Base-by-base conservation (phyloP, 2,113 vertebrate species). In the Poecile atricapillus region DNA sequence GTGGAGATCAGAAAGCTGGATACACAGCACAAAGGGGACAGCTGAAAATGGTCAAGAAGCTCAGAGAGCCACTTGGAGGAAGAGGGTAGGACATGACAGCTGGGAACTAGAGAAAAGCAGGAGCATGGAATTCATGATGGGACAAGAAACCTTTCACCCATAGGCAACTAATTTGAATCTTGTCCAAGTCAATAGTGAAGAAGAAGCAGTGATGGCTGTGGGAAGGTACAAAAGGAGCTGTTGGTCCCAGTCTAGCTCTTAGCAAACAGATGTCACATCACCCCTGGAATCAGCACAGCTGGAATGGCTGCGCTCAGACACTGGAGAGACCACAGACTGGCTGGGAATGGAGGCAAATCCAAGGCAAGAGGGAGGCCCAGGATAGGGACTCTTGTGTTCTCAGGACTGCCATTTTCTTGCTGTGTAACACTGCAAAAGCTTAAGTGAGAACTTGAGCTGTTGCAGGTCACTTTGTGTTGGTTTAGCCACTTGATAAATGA, bases 101-200 rank as follows among this genome's bases (percentile, higher is more conserved):
- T 69, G 74, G 41, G 69, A 84, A 62, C 70, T 33, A 82, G 23
- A 52, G 77, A 63, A 44, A 83, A 84, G 53, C 4, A 2, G 28
- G 30, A 94, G 5, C 2, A 0, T 92, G 80, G 93, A 92, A 94
- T 96, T 83, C 70, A 44, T 56, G 80, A 81, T 1, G 5, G 56
- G 41, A 75, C 52, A 56, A 68, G 58, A 58, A 87, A 95, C 94
- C 94, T 95, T 95, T 96, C 83, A 94, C 94, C 87, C 58, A 0
- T 3, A 97, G 95, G 96, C 95, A 95, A 93, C 77, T 91, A 30
- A 21, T 79, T 78, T 97, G 95, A 87, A 73, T 82, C 23, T 58
- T 12, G 2, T 92, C 93, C 94, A 95, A 94, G 49, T 50, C 77
- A 76, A 64, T 30, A 84, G 53, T 31, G 52, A 91, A 82, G 65